These are phyloP conservation scores for Epinephelus awoara DNA, from an alignment of 2,797 vertebrate species.

Conservation along the genomic window DNA sequence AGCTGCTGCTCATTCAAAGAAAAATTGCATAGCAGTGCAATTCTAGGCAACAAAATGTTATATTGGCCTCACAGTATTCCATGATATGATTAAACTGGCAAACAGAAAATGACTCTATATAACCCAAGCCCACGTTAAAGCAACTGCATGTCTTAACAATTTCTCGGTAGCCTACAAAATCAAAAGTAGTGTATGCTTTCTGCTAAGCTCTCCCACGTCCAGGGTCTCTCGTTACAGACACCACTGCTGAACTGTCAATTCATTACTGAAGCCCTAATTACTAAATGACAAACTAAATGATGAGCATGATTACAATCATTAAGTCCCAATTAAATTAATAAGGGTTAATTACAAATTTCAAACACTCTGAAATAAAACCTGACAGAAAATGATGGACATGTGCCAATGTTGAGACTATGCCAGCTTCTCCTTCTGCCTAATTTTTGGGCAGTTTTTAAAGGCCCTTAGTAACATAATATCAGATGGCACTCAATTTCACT, in stretches of 20 bases:
- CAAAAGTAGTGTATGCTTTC: neutral
- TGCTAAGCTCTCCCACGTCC: slow-evolving; percentile 6
- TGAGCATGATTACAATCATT: slow-evolving; percentile 55
- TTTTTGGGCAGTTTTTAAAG: neutral
- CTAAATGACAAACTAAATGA: slow-evolving; percentile 60
- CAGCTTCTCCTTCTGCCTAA: neutral
- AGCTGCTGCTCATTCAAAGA: neutral
- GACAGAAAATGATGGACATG: slow-evolving; percentile 21
- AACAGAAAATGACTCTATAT: neutral
- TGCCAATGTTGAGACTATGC: neutral
- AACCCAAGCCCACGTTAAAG: neutral
- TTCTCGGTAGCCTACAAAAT: neutral
- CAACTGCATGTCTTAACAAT: neutral
- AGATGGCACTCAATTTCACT: neutral
- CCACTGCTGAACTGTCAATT: slow-evolving; percentile 41
- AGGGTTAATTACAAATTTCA: slow-evolving; percentile 49
- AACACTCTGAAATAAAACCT: slow-evolving; percentile 32
- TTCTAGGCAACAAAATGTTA: neutral
- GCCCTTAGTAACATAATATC: neutral
- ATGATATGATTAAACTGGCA: neutral
- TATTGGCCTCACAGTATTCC: neutral
- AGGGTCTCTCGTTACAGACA: slow-evolving; percentile 31
- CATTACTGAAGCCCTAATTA: slow-evolving; percentile 60
- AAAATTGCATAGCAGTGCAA: neutral
- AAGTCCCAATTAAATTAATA: slow-evolving; percentile 54